Percentiles rank a stretch among this genome's conserved stretches.
Evolutionary conservation across 2,797 vertebrate genomes (phyloP).

Genomic region (Melanotaenia parkinsoni): DNA sequence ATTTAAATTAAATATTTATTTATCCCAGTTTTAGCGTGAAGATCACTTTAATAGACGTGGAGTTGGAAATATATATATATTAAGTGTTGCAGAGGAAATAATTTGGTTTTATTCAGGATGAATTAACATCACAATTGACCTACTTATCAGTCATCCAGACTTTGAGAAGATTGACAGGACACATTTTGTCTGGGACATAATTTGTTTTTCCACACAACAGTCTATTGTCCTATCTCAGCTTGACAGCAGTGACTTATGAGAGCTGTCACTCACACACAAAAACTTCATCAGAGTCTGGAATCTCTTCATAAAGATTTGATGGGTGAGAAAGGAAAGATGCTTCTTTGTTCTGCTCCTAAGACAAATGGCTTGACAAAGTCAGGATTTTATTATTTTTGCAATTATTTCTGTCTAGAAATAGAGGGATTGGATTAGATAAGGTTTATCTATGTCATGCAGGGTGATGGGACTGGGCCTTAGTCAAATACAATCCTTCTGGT

Average conservation of each 20-base stretch:
- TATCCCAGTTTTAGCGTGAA: background rate
- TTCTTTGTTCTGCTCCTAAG: conserved; percentile 53
- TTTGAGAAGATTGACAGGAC: conserved; percentile 30
- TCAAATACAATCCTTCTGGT: too few species aligned
- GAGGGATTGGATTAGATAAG: conserved; percentile 26
- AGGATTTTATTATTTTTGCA: conserved; percentile 33
- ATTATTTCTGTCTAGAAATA: conserved; percentile 35
- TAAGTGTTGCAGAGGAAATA: conserved; percentile 18
- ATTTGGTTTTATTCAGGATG: conserved; percentile 55
- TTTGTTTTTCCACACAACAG: conserved; percentile 37
- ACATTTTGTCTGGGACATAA: conserved; percentile 48
- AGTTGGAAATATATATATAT: too few species aligned
- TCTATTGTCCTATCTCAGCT: conserved; percentile 58
- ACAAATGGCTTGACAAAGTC: conserved; percentile 49
- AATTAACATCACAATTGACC: conserved; percentile 46
- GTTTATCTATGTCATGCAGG: conserved; percentile 17
- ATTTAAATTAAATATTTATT: background rate
- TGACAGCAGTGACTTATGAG: conserved; percentile 64
- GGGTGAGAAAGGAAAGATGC: conserved; percentile 15
- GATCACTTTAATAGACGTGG: background rate
- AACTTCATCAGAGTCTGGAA: conserved; percentile 51
- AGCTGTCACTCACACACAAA: conserved; percentile 70
- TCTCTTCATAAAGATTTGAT: conserved; percentile 36
- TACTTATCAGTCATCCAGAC: conserved; percentile 40
- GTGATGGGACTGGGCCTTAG: too few species aligned